A percentile compares a stretch with the other conserved stretches of the same genome.
phyloP scores from a whole-genome alignment of 1,140 invertebrate species.

The Trichonephila inaurata region DNA sequence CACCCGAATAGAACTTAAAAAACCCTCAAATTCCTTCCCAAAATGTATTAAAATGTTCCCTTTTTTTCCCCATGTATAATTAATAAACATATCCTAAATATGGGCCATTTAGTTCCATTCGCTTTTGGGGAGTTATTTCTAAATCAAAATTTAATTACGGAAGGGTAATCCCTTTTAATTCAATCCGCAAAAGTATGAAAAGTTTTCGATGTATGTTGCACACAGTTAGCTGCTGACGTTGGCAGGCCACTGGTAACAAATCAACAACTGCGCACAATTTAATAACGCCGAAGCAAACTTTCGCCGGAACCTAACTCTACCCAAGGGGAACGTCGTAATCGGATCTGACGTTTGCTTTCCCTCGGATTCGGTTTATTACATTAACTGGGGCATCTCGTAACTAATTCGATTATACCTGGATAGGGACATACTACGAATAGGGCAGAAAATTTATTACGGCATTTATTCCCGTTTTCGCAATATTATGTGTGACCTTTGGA shows the following conservation, averaged over 20 bases:
- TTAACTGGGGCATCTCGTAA: neutral
- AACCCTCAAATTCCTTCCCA: too few species aligned
- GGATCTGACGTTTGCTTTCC: neutral
- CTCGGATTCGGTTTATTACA: neutral
- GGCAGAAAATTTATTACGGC: constrained; percentile 3
- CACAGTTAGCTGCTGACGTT: neutral
- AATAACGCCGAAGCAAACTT: constrained; percentile 13
- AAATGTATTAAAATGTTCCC: too few species aligned
- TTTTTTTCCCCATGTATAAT: too few species aligned
- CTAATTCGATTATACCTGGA: constrained; percentile 10
- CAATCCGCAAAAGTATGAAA: too few species aligned
- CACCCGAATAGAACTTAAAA: too few species aligned
- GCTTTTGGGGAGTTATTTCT: neutral
- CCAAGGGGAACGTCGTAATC: neutral
- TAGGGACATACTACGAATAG: neutral
- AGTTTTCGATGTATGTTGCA: too few species aligned
- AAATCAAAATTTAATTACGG: neutral
- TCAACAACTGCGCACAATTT: constrained; percentile 4
- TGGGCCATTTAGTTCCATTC: too few species aligned
- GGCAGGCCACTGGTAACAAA: neutral
- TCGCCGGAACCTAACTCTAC: neutral
- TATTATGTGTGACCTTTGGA: neutral
- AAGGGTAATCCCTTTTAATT: too few species aligned
- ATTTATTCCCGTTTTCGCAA: constrained; percentile 3
- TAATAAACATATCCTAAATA: too few species aligned